A percentile compares a stretch with the other conserved stretches of the same genome.
phyloP scores from a whole-genome alignment of 2,113 vertebrate genomes.

The Myxocyprinus asiaticus region DNA sequence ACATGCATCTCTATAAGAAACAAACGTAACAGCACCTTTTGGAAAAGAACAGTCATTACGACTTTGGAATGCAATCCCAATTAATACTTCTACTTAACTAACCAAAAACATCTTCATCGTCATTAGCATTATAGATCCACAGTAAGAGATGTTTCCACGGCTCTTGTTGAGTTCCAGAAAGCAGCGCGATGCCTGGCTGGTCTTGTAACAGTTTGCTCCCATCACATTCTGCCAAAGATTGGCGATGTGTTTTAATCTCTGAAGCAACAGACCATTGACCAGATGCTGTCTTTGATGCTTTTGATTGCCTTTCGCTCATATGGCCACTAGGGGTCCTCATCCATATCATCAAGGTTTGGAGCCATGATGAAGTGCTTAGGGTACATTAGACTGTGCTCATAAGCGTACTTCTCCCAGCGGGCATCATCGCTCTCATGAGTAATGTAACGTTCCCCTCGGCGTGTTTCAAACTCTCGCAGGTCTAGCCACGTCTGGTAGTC shows the following conservation, averaged over 20 bases:
- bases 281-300: neutral
- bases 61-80: slow-evolving; percentile 12
- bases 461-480: slow-evolving; percentile 95
- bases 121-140: neutral
- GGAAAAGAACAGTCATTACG: slow-evolving; percentile 3
- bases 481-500: slow-evolving; percentile 98
- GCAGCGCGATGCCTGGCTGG: neutral
- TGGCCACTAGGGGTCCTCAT: slow-evolving; percentile 88
- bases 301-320: too few species aligned
- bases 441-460: slow-evolving; percentile 94
- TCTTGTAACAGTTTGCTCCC: neutral
- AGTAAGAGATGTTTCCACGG: neutral
- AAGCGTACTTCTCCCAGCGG: slow-evolving; percentile 92
- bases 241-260: slow-evolving; percentile 24
- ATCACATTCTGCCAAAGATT: neutral
- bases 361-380: slow-evolving; percentile 98
- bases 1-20: slow-evolving; percentile 20
- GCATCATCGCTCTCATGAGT: slow-evolving; percentile 96
- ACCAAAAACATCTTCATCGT: neutral
- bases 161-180: neutral
- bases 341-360: slow-evolving; percentile 96
- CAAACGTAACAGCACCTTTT: slow-evolving; percentile 23
- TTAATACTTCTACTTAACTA: slow-evolving; percentile 15
- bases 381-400: slow-evolving; percentile 84
- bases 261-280: neutral